Base-by-base conservation (phyloP, 2,797 vertebrate species). In the Lacerta viridis region DNA sequence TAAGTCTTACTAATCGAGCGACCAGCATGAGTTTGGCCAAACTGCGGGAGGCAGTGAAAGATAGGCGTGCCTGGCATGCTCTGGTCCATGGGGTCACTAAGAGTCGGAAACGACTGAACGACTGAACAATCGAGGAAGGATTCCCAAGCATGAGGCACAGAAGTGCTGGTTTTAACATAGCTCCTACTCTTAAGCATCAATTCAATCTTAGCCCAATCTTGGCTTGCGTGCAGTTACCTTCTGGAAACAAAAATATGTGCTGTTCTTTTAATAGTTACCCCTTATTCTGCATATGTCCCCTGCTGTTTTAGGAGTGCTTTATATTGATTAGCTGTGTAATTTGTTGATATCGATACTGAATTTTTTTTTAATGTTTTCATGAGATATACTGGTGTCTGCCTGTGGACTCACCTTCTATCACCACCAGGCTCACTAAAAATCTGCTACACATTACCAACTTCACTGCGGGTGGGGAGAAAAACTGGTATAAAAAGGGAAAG, bases 401-500 rank as follows among this genome's bases (percentile, higher is more conserved):
- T 4, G 15, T 43, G 71, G 10, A 9, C 25, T 46, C 25, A 10
- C 4, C 64, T 36, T 46, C 77, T 23, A 9, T 69, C 8, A n/a
- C 87, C 81, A 91, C 92, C 88, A 88, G 71, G 69, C 64, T 87
- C 87, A 88, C 27, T 80, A 88, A 0, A n/a, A 11, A 85, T 6
- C 13, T 86, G 39, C 0, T 80, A 23, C 3, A 87, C 39, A 46
- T 94, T 90, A 79, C 94, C 81, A 86, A 92, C 80, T 5, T 71
- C 55, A 59, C 39, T 83, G 23, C 81, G 83, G 81, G 80, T 4
- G 2, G n/a, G 20, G 2, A 59, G 9, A 87, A 88, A 39, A 7
- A 59, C 81, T 29, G 39, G 88, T 84, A 92, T 90, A 90, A 91
- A 90, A 93, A 87, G 86, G 89, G 93, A 95, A 90, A 74, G 68